These are phyloP conservation scores for Neoitamus cyanurus DNA, from an alignment of 2,888 invertebrate genomes.

Conservation along the genomic window DNA sequence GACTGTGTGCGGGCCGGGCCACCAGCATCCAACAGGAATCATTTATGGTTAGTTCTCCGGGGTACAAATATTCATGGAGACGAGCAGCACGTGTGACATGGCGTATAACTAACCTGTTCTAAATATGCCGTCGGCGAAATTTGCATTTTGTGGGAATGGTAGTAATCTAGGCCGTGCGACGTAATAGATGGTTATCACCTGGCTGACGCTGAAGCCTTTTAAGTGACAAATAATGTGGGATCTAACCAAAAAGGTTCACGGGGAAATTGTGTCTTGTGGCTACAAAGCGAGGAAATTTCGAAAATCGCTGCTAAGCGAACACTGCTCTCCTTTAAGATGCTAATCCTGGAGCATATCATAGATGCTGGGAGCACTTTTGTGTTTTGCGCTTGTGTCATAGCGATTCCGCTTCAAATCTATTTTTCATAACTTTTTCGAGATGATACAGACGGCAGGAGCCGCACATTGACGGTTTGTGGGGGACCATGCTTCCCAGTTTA, in stretches of 20 bases:
- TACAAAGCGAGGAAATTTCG: neutral
- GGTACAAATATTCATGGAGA: neutral
- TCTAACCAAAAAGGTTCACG: neutral
- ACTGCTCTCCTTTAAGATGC: neutral
- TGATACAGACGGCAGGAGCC: neutral
- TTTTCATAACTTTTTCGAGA: neutral
- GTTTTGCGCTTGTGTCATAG: neutral
- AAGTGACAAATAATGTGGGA: neutral
- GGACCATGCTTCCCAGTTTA: neutral
- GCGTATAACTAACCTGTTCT: neutral
- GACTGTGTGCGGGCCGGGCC: neutral
- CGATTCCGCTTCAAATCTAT: neutral
- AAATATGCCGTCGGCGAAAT: neutral
- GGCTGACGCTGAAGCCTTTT: neutral
- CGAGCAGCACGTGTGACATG: neutral
- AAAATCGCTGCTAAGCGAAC: neutral
- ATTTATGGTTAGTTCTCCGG: neutral
- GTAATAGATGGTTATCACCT: neutral
- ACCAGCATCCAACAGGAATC: neutral
- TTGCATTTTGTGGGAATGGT: neutral
- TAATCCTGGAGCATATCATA: neutral
- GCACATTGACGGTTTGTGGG: neutral
- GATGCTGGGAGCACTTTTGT: neutral
- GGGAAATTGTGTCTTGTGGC: neutral
- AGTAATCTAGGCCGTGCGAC: neutral